A percentile compares a stretch with the other conserved stretches of the same genome.
phyloP scores from a whole-genome alignment of 2,888 invertebrate genomes.

The Cartodere bifasciata region DNA sequence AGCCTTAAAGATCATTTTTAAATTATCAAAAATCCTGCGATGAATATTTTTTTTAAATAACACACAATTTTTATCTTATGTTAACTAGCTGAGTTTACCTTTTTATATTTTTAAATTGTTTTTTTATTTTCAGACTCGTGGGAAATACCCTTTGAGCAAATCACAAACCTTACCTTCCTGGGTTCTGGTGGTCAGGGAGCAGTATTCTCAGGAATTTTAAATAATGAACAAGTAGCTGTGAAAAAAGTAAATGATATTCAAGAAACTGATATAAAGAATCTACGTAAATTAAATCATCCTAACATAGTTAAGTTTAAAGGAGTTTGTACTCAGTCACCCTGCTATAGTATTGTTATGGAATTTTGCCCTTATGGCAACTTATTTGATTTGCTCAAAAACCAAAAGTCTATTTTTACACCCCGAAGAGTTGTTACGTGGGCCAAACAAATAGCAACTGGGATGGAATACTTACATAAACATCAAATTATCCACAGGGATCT shows the following conservation, averaged over 20 bases:
- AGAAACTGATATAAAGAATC: slow-evolving; percentile 86
- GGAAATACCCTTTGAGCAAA: slow-evolving; percentile 89
- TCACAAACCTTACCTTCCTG: slow-evolving; percentile 79
- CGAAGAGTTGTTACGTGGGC: slow-evolving; percentile 82
- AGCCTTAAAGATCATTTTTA: too few relatives aligned
- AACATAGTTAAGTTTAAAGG: slow-evolving; percentile 90
- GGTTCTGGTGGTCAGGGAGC: slow-evolving; percentile 95
- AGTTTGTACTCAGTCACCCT: slow-evolving; percentile 83
- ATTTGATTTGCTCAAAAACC: slow-evolving; percentile 75
- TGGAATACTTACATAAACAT: slow-evolving; percentile 90
- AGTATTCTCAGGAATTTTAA: slow-evolving; percentile 78
- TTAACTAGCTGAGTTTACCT: too few relatives aligned
- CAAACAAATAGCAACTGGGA: slow-evolving; percentile 89
- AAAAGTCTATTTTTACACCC: slow-evolving; percentile 76
- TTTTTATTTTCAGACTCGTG: slow-evolving; percentile 62
- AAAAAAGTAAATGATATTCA: slow-evolving; percentile 88
- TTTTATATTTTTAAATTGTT: too few relatives aligned
- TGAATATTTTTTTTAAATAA: too few relatives aligned
- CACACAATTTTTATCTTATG: too few relatives aligned
- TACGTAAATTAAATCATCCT: slow-evolving; percentile 86
- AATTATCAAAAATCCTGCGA: too few relatives aligned
- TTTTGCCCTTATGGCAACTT: slow-evolving; percentile 92
- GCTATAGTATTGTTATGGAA: slow-evolving; percentile 96
- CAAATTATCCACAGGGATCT: slow-evolving; percentile 97
- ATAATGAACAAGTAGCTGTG: slow-evolving; percentile 81